Percentiles rank a stretch among this genome's conserved stretches.
phyloP scores from a whole-genome alignment of 2,113 vertebrate species.

The Pionites leucogaster region DNA sequence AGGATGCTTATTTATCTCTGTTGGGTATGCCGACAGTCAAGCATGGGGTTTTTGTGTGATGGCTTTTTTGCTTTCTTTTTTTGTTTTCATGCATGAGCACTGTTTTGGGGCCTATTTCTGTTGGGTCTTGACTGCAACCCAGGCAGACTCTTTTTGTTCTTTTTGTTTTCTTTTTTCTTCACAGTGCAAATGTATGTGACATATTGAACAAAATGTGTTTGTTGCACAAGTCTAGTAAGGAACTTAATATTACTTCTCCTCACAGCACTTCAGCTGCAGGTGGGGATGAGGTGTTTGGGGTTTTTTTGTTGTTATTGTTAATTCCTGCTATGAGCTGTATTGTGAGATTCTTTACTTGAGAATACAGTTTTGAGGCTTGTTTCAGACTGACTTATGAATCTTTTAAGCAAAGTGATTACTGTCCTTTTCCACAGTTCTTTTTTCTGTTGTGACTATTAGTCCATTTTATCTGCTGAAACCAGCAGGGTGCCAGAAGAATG shows the following conservation, averaged over 20 bases:
- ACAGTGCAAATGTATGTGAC: neutral
- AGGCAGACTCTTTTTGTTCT: neutral
- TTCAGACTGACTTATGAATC: neutral
- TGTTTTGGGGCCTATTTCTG: neutral
- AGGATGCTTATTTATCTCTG: neutral
- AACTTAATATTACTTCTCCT: neutral
- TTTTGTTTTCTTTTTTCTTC: neutral
- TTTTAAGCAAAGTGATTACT: neutral
- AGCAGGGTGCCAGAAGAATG: neutral
- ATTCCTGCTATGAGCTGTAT: neutral
- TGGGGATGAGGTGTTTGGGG: neutral
- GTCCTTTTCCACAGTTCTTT: neutral
- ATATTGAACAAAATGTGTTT: neutral
- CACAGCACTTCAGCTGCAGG: neutral
- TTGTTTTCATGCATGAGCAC: neutral
- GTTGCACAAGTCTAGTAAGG: neutral
- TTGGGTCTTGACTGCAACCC: neutral
- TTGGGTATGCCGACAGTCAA: neutral
- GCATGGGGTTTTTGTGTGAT: neutral
- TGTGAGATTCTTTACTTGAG: neutral
- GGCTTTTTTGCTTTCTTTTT: neutral
- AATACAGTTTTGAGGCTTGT: neutral
- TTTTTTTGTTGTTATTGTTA: neutral
- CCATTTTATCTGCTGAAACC: neutral
- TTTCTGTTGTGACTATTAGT: neutral